Conservation (phyloP, 2,113 vertebrate genomes). For the Turdus rufiventris region DNA sequence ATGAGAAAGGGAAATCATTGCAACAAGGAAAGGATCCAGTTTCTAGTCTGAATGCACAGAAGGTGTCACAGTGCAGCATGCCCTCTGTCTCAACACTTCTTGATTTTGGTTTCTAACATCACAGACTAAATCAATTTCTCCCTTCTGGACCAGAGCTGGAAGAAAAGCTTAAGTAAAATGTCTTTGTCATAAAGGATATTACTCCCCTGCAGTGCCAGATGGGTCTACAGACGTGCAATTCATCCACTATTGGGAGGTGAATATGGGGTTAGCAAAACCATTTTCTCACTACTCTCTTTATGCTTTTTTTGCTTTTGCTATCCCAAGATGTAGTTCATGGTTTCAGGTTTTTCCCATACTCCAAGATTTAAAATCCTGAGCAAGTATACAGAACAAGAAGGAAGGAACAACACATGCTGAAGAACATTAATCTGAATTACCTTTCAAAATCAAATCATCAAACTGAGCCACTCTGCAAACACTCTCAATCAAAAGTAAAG, state of each 20-base stretch:
- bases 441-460: conserved; percentile 4
- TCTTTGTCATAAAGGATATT: conserved; percentile 24
- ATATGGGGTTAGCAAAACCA: conserved; percentile 38
- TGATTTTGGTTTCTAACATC: conserved; percentile 18
- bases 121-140: conserved; percentile 12
- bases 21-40: conserved; percentile 16
- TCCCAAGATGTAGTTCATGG: not conserved
- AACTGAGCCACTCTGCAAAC: not conserved
- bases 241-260: conserved; percentile 13
- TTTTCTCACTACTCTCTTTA: conserved; percentile 25
- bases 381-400: not conserved
- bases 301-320: not conserved
- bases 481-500: not conserved
- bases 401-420: not conserved
- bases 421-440: not conserved
- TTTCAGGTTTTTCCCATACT: not conserved
- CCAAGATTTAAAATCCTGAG: not conserved
- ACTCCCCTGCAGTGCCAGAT: conserved; percentile 15
- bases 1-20: conserved; percentile 30
- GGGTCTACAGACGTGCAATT: conserved; percentile 14
- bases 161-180: conserved; percentile 42
- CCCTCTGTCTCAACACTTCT: not conserved
- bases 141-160: conserved; percentile 6
- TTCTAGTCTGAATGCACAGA: conserved; percentile 1
- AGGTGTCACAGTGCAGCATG: not conserved